Evolutionary conservation across 2,797 vertebrate genomes (phyloP), one percentile per base, ranked within the genome.

Genomic region (Brotula barbata): DNA sequence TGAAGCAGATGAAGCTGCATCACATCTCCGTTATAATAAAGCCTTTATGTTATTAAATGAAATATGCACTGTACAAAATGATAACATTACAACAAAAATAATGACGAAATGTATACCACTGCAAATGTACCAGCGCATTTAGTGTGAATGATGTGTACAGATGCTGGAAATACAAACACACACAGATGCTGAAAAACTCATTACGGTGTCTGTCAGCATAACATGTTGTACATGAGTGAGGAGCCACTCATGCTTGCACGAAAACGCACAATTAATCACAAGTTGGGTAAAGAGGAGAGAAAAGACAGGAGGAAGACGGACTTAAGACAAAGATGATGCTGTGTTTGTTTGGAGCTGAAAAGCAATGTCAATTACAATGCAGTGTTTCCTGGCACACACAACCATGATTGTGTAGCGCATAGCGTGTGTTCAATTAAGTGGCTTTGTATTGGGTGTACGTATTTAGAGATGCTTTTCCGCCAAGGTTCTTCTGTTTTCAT

Each of bases 201-300:
- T 81, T 72, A 64, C 54, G 67, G 64, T 55, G 66, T 50, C 31
- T 53, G 31, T 19, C 41, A 45, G 41, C 33, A 20, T 31, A 33
- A 33, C 66, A 37, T n/a, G 54, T 47, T 51, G 55, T 44, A 45
- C 61, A 39, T 48, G 40, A 67, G 63, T 16, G 61, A 60, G 43
- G 33, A 62, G 55, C 52, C 42, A 36, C 45, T 79, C 19, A 7
- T 31, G 46, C 65, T 67, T 47, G 58, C 53, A 70, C 62, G 65
- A 79, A 80, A 84, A 78, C 66, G 70, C 63, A 71, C 51, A 58
- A 69, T 74, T 86, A 85, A 81, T 84, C 70, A 67, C 62, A 58
- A 77, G 53, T 36, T 41, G 34, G 58, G 58, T 50, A 70, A 40
- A 54, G 64, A 76, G 49, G 52, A 43, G 67, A 6, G 31, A 20